Base-by-base conservation (phyloP, 2,797 vertebrate genomes). In the Peromyscus aztecus region DNA sequence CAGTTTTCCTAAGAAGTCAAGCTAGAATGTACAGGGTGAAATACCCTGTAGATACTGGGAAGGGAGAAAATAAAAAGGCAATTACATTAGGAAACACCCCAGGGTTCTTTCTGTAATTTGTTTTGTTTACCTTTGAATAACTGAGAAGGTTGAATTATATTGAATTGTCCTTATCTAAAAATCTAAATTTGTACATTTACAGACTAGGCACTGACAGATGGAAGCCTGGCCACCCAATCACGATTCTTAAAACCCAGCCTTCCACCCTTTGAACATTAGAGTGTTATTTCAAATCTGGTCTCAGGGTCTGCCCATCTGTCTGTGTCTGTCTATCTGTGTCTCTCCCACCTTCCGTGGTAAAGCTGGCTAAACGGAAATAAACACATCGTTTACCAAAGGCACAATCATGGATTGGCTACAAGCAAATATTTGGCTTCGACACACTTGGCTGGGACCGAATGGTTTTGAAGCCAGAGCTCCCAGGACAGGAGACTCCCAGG, bases 1-100 rank as follows among this genome's bases (percentile, higher is more conserved):
- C 96, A 95, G 34, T 97, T 97, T 97, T 97, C 94, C 82, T 94
- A 98, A 97, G 59, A 29, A 88, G 31, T 90, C 76, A 92, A 14
- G 21, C 29, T 78, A 95, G 95, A 97, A 97, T 95, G 27, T 46
- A 95, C 16, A 87, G 37, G 8, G 49, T 91, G 63, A 95, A 83
- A 84, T 7, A 76, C 10, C 52, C 8, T 67, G 13, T n/a, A 76
- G 91, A 80, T 2, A 34, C 27, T 2, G 6, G 23, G 80, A 59
- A 94, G 21, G 37, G 76, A 49, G 52, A 59, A 75, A 94, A 80
- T 90, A 40, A 94, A 57, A 98, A 85, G 63, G 86, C 84, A 82
- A 91, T 71, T 90, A 78, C 77, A 84, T 95, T 93, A 97, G 90
- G 80, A 95, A 97, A 95, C 4, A 52, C 78, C 57, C 27, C 78